Evolutionary conservation across 1,140 invertebrate genomes (phyloP).

Genomic region (Lysiphlebus fabarum): DNA sequence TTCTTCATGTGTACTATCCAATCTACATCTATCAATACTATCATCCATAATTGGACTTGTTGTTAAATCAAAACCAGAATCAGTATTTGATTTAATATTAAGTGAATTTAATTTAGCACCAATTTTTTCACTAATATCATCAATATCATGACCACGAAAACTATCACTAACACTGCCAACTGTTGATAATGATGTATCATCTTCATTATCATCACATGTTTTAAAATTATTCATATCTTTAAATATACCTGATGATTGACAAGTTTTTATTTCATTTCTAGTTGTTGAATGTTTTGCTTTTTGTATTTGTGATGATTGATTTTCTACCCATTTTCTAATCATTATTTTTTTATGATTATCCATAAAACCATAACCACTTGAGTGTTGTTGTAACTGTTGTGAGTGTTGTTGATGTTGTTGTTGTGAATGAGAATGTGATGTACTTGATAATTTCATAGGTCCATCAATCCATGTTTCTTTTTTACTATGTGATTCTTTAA

Average conservation of each 20-base stretch:
- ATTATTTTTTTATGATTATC: slow-evolving; percentile 87
- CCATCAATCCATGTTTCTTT: slow-evolving; percentile 93
- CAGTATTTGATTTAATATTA: slow-evolving; percentile 42
- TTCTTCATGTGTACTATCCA: slow-evolving; percentile 44
- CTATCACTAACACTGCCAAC: slow-evolving; percentile 42
- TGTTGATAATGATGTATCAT: slow-evolving; percentile 45
- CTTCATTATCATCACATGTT: slow-evolving; percentile 52
- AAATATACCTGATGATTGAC: slow-evolving; percentile 44
- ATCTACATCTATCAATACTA: slow-evolving; percentile 35
- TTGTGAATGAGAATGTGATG: slow-evolving; percentile 21
- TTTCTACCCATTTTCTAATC: slow-evolving; percentile 91
- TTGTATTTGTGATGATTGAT: slow-evolving; percentile 77
- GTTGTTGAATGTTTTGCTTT: slow-evolving; percentile 37
- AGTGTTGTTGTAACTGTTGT: slow-evolving; percentile 49
- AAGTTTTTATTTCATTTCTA: slow-evolving; percentile 53
- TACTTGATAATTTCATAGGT: slow-evolving; percentile 63
- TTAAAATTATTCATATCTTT: slow-evolving; percentile 67
- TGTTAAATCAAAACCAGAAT: slow-evolving; percentile 40
- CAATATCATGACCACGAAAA: slow-evolving; percentile 45
- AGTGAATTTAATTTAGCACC: slow-evolving; percentile 47
- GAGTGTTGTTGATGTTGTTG: slow-evolving; percentile 30
- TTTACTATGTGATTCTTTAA: slow-evolving; percentile 76
- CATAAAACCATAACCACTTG: slow-evolving; percentile 77
- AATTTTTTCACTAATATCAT: slow-evolving; percentile 49
- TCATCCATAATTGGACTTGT: slow-evolving; percentile 45